Evolutionary conservation across 2,888 invertebrate species (phyloP), one percentile per base, ranked within the genome.

Genomic region (Apoda limacodes): DNA sequence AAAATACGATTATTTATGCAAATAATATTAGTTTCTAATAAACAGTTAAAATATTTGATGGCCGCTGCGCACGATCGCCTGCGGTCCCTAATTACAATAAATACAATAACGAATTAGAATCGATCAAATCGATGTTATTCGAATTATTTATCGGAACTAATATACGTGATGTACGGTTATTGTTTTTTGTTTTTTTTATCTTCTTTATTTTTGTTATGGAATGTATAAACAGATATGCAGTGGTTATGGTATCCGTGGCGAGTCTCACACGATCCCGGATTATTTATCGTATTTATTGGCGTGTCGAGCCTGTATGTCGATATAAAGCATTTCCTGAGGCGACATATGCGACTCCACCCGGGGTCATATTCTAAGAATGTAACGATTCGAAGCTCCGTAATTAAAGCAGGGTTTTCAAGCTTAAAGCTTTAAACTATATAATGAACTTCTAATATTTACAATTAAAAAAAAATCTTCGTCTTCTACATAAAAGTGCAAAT

Each of bases 1-100:
- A 58, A 67, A 66, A 71, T 59, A 60, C 58, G 60, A 71, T 78
- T 78, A 78, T 78, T 78, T 78, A 78, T 78, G 75, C 74, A 74
- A 78, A 78, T 78, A 74, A 63, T 60, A 76, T 75, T 70, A 64
- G 68, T 72, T 74, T 62, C 61, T 74, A 74, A 74, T 75, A 75
- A 67, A 69, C 68, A 64, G 66, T 75, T 71, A 63, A 63, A 64
- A 57, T 51, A 59, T 61, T 62, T 64, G 67, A 72, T 68, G 61
- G 58, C 56, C 57, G 58, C 60, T 60, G 63, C 63, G 58, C 70
- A 63, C 67, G 58, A 52, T 52, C 40, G 36, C 31, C 33, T 25
- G 20, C 27, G 37, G 26, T 30, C 37, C 11, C 42, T 75, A 74
- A 74, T 78, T 78, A 76, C 65, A 76, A 78, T 78, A 78, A 76